Evolutionary conservation across 1,140 invertebrate species (phyloP).

Genomic region (Chironomus striatipennis): DNA sequence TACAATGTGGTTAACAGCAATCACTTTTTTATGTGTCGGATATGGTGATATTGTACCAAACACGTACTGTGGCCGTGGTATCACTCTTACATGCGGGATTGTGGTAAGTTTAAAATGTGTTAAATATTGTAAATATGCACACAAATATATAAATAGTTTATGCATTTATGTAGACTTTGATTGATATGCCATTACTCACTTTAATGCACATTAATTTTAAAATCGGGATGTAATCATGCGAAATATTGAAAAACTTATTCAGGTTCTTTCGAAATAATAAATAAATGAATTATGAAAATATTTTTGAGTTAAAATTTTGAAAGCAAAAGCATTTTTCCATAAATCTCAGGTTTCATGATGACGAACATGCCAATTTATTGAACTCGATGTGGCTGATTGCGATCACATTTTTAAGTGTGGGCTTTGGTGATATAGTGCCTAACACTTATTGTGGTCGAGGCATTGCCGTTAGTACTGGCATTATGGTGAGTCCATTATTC

Average conservation of each 20-base stretch:
- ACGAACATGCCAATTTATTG: conserved; percentile 93
- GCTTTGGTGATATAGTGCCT: conserved; percentile 99
- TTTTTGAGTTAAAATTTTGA: no score
- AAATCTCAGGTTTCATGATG: conserved; percentile 80
- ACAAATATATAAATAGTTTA: no score
- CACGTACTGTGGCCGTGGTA: conserved; percentile 85
- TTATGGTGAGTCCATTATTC: conserved; percentile 87
- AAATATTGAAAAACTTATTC: no score
- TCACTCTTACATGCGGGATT: conserved; percentile 84
- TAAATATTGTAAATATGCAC: conserved; percentile 23
- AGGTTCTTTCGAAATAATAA: no score
- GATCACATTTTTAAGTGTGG: conserved; percentile 96
- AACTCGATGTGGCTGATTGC: conserved; percentile 99
- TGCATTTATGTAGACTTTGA: no score
- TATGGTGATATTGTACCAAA: conserved; percentile 88
- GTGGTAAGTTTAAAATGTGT: conserved; percentile 64
- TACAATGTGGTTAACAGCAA: conserved; percentile 88
- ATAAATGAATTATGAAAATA: no score
- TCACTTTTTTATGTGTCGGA: conserved; percentile 75
- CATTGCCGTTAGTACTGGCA: conserved; percentile 95
- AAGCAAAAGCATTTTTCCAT: no score
- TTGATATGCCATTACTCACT: no score
- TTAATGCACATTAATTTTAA: no score
- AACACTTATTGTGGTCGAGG: conserved; percentile 98
- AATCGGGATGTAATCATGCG: no score